Evolutionary conservation across 2,113 vertebrate species (phyloP), one percentile per base, ranked within the genome.

Genomic region (Eubucco bourcierii): DNA sequence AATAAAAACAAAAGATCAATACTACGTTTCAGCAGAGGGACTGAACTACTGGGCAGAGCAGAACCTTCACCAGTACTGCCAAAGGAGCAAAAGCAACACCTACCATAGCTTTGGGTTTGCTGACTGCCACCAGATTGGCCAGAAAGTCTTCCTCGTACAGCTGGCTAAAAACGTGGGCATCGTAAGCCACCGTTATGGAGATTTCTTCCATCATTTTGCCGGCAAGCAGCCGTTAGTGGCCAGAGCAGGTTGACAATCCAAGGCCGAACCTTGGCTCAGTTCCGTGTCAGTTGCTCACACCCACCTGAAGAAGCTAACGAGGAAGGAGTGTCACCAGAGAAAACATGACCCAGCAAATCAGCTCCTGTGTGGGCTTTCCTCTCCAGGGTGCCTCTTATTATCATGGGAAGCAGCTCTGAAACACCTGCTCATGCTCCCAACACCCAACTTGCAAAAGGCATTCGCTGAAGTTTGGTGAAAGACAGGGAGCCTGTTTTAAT

Each of bases 121-220:
- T 99, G 96, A 97, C 97, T 74, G 99, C 99, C 81, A 99, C 98
- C 97, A 99, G 96, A 33, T 96, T 97, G 90, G 98, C 98, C 96
- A 99, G 97, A 58, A 99, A 94, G 90, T 99, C 99, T 95, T 99
- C 99, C 15, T 99, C 98, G 0, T 91, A 96, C 67, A 98, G 98
- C 94, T 99, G 99, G 93, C 98, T 99, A 66, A 99, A 99, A 33
- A 99, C 98, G 24, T 99, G 99, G 85, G 99, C 99, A 39, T 99
- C 97, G 27, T 99, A 99, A 28, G 99, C 99, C 96, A 99, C 98
- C 95, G 96, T 98, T 87, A 99, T 99, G 80, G 99, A 99, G 96
- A 99, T 94, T 97, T 99, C 99, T 98, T 99, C 98, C 99, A 99
- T 99, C 99, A 99, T 99, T 95, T 96, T 99, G 97, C 86, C 64